Conservation (phyloP, 1,140 invertebrate species). For the Myzus persicae region DNA sequence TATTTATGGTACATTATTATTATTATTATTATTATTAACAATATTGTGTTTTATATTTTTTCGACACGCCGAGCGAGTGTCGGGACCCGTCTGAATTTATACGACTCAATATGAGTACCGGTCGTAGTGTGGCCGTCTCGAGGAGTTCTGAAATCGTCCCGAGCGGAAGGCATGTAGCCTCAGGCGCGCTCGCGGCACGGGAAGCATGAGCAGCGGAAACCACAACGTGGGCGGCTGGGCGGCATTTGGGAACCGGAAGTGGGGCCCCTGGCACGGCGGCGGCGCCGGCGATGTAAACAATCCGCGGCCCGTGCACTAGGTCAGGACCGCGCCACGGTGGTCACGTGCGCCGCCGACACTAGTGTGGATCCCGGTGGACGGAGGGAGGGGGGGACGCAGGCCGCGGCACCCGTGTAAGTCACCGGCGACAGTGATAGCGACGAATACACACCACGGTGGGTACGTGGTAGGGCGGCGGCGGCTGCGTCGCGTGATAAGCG, state of each 20-base stretch:
- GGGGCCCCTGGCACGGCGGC: constrained; percentile 54
- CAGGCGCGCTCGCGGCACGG: constrained; percentile 59
- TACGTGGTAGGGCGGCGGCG: constrained; percentile 45
- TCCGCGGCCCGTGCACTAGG: constrained; percentile 42
- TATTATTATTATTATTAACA: no score
- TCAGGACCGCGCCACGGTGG: constrained; percentile 54
- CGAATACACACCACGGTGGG: not conserved
- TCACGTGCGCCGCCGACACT: constrained; percentile 54
- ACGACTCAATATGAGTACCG: not conserved
- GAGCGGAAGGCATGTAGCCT: not conserved
- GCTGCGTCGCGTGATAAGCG: constrained; percentile 50
- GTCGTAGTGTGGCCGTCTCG: not conserved
- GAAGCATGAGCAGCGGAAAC: constrained; percentile 62
- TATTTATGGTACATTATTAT: not conserved
- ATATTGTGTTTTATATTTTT: not conserved
- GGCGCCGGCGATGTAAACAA: constrained; percentile 60
- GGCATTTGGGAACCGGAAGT: constrained; percentile 39
- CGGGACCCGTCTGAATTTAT: not conserved
- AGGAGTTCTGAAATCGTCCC: not conserved
- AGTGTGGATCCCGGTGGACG: constrained; percentile 33
- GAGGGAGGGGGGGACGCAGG: constrained; percentile 39
- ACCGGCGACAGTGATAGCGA: constrained; percentile 51
- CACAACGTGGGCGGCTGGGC: constrained; percentile 59
- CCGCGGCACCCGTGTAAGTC: constrained; percentile 40
- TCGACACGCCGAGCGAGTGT: not conserved